Evolutionary conservation across 2,888 invertebrate genomes (phyloP).

Genomic region (Drosophila mimetica): DNA sequence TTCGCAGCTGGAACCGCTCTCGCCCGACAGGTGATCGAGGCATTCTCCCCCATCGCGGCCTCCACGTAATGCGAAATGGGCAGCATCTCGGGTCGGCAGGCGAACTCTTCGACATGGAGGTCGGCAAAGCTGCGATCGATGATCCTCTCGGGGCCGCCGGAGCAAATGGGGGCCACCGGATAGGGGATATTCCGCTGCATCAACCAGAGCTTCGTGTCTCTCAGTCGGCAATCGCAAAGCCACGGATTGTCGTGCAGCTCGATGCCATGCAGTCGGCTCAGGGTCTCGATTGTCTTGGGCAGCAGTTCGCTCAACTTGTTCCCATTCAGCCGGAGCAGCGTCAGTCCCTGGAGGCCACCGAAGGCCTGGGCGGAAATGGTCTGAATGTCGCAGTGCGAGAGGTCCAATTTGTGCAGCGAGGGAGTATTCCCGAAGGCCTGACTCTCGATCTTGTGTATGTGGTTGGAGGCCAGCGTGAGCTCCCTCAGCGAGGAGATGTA

Average conservation of each 20-base stretch:
- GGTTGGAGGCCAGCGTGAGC: conserved; percentile 91
- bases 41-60: conserved; percentile 92
- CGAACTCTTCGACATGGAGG: conserved; percentile 92
- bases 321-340: conserved; percentile 91
- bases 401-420: conserved; percentile 92
- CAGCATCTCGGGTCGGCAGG: conserved; percentile 92
- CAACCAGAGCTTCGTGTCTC: conserved; percentile 93
- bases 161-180: conserved; percentile 91
- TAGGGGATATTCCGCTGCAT: conserved; percentile 90
- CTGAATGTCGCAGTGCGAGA: conserved; percentile 92
- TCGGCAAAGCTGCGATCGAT: conserved; percentile 91
- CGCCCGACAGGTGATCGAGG: conserved; percentile 92
- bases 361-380: conserved; percentile 91
- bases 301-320: conserved; percentile 91
- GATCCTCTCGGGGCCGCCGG: conserved; percentile 89
- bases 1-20: conserved; percentile 92
- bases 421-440: conserved; percentile 90
- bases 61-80: conserved; percentile 91
- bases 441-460: conserved; percentile 91
- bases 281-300: conserved; percentile 89
- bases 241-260: conserved; percentile 95
- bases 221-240: conserved; percentile 93
- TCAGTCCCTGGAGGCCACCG: conserved; percentile 90
- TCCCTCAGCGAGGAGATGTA: conserved; percentile 93
- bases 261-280: conserved; percentile 91